Conservation (phyloP, 2,888 invertebrate genomes). For the Trissolcus brochymenae region DNA sequence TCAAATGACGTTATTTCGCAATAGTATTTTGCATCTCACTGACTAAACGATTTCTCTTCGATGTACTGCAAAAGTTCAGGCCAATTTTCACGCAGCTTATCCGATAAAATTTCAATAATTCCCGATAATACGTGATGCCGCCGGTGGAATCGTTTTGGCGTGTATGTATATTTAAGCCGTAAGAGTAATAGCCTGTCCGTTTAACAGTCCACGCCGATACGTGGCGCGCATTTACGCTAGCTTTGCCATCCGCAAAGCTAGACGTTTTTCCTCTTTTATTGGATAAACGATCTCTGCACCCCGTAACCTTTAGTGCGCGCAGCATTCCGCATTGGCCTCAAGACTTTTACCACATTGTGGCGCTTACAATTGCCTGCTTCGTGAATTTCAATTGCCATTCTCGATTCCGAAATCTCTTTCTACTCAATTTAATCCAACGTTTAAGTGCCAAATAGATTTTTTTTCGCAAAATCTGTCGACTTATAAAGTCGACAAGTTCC, state of each 20-base stretch:
- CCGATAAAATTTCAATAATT: conserved; percentile 47
- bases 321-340: conserved; percentile 16
- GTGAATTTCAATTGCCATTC: conserved; percentile 4
- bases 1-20: conserved; percentile 1
- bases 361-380: conserved; percentile 10
- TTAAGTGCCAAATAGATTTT: neutral
- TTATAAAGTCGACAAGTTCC: too few relatives aligned
- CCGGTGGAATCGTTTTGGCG: conserved; percentile 33
- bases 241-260: conserved; percentile 25
- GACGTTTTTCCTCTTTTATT: conserved; percentile 35
- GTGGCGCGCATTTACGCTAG: conserved; percentile 24
- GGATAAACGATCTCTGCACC: conserved; percentile 31
- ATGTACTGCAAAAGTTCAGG: neutral
- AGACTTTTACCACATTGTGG: conserved; percentile 15
- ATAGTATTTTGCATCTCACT: neutral
- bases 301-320: conserved; percentile 21
- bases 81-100: conserved; percentile 38
- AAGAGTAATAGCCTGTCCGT: conserved; percentile 37
- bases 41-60: conserved; percentile 1
- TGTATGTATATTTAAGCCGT: conserved; percentile 37
- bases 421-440: neutral
- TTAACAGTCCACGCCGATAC: conserved; percentile 28
- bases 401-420: conserved; percentile 2
- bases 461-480: neutral
- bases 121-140: conserved; percentile 31